These are phyloP conservation scores for Caiman crocodilus DNA, from an alignment of 2,797 vertebrate species.

Conservation along the genomic window DNA sequence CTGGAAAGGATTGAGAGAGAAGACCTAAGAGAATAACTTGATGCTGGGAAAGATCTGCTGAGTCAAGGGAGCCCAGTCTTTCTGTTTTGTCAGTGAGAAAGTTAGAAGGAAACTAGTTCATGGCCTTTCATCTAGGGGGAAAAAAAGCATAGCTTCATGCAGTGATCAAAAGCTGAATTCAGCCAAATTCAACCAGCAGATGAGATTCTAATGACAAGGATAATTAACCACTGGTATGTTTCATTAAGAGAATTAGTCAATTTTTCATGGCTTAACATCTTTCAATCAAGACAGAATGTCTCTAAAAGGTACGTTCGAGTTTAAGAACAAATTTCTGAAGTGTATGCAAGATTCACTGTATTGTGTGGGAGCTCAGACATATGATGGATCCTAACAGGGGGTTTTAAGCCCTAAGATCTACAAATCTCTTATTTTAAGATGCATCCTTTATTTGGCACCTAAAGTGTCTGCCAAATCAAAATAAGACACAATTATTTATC, in stretches of 20 bases:
- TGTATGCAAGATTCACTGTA: not conserved
- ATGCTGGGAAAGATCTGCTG: not conserved
- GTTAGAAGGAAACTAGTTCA: not conserved
- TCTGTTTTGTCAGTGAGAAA: not conserved
- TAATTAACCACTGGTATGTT: not conserved
- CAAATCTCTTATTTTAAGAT: accelerated
- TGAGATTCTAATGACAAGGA: not conserved
- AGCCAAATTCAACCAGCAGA: not conserved
- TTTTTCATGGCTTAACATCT: not conserved
- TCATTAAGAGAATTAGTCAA: not conserved
- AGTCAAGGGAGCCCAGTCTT: not conserved
- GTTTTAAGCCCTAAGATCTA: not conserved
- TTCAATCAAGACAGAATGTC: not conserved
- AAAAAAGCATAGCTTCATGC: not conserved
- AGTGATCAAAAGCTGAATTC: not conserved
- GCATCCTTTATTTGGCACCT: not conserved
- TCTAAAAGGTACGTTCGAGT: not conserved
- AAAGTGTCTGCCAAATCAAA: not conserved
- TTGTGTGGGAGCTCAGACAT: not conserved
- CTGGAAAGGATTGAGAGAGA: not conserved
- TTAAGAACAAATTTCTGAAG: not conserved
- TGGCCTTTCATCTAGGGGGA: not conserved
- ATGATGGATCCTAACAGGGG: not conserved
- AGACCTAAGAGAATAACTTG: not conserved
- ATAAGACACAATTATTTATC: accelerated